Conservation (phyloP, 2,113 vertebrate genomes). For the Hippoglossus stenolepis region DNA sequence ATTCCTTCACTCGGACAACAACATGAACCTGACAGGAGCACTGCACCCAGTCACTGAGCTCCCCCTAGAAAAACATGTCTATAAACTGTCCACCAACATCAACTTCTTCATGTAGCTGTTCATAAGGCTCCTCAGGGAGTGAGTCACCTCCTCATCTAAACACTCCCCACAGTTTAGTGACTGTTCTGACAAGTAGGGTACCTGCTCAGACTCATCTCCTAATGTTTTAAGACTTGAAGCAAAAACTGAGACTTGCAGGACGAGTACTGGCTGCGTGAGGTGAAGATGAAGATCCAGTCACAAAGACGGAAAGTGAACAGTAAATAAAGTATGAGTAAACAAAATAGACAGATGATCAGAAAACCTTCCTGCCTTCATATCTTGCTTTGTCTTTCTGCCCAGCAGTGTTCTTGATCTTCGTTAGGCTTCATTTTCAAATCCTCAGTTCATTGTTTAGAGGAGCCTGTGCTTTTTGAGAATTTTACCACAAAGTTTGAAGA, state of each 20-base stretch:
- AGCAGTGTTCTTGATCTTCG: neutral
- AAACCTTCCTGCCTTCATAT: neutral
- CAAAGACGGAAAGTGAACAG: neutral
- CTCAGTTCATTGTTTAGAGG: neutral
- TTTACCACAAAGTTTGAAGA: no score
- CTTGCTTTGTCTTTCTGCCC: neutral
- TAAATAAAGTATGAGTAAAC: neutral
- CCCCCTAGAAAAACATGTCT: neutral
- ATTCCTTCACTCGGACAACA: neutral
- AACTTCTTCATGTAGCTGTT: neutral
- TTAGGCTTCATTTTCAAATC: neutral
- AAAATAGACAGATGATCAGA: neutral
- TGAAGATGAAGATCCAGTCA: neutral
- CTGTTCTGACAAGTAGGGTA: neutral
- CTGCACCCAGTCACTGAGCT: neutral
- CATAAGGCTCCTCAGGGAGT: neutral
- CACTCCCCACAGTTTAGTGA: neutral
- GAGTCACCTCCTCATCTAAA: constrained; percentile 13
- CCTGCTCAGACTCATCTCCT: constrained; percentile 7
- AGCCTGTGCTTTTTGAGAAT: neutral
- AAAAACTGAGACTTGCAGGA: no score
- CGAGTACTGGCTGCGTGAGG: neutral
- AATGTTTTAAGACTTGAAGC: no score
- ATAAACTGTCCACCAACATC: neutral
- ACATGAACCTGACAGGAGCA: neutral